These are phyloP conservation scores for Panorpa germanica DNA, from an alignment of 2,888 invertebrate genomes.

Conservation along the genomic window DNA sequence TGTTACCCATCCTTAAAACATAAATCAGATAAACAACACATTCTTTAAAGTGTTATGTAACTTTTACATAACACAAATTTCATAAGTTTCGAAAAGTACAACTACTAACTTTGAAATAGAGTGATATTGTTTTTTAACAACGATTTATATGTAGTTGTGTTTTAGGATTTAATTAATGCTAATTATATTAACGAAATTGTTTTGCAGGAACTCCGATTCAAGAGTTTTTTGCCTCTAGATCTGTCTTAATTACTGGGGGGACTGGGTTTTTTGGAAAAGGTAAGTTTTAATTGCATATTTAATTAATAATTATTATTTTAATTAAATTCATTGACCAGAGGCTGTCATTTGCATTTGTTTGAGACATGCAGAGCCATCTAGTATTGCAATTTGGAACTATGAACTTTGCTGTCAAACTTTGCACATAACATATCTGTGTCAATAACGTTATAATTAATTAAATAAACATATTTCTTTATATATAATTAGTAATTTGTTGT, in stretches of 20 bases:
- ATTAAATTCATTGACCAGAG: not conserved
- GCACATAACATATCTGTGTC: constrained; percentile 2
- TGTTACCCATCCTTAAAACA: too few species aligned
- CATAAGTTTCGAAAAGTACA: too few species aligned
- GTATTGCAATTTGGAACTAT: constrained; percentile 6
- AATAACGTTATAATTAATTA: too few species aligned
- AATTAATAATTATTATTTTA: constrained; percentile 1
- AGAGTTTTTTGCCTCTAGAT: constrained; percentile 33
- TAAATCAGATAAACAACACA: too few species aligned
- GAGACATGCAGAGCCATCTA: constrained; percentile 4
- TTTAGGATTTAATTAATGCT: too few species aligned
- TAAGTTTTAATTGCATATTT: constrained; percentile 11
- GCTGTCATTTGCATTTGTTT: constrained; percentile 5
- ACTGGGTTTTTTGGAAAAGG: constrained; percentile 26
- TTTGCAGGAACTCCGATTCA: constrained; percentile 31
- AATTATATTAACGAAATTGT: too few species aligned
- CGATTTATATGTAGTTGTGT: too few species aligned
- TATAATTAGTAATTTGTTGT: constrained; percentile 1
- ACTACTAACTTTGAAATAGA: too few species aligned
- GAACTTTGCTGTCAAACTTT: not conserved
- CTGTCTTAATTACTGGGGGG: constrained; percentile 37
- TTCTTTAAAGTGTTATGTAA: too few species aligned
- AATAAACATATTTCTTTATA: not conserved
- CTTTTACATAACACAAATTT: too few species aligned
- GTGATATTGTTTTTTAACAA: too few species aligned